A percentile compares a stretch with the other conserved stretches of the same genome.
phyloP scores from a whole-genome alignment of 2,888 invertebrate species.

The Chrysina gloriosa region DNA sequence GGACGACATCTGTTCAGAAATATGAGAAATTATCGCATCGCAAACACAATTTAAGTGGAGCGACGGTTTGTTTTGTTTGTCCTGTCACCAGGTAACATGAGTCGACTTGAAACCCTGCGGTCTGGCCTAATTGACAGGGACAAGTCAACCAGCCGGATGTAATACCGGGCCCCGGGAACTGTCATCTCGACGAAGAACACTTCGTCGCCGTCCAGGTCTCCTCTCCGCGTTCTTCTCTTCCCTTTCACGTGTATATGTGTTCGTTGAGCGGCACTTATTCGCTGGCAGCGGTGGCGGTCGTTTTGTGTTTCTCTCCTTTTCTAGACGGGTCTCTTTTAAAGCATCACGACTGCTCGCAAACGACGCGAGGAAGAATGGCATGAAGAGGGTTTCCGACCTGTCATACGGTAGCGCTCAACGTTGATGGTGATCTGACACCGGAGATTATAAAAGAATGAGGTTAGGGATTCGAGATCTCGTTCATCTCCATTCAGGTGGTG shows the following conservation, averaged over 20 bases:
- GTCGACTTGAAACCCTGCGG: slow-evolving; percentile 59
- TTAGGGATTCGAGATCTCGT: not conserved
- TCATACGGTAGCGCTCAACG: slow-evolving; percentile 61
- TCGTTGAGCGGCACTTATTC: not conserved
- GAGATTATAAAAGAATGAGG: slow-evolving; percentile 37
- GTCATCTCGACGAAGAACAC: slow-evolving; percentile 53
- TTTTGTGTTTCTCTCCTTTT: slow-evolving; percentile 12
- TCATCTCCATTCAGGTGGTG: not conserved
- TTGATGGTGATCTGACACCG: slow-evolving; percentile 62
- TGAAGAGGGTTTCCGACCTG: slow-evolving; percentile 62
- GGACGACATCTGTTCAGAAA: slow-evolving; percentile 48
- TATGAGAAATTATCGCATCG: slow-evolving; percentile 57
- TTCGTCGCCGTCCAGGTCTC: slow-evolving; percentile 21
- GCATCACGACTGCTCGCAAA: not conserved
- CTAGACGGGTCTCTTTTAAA: slow-evolving; percentile 4
- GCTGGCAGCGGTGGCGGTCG: not conserved
- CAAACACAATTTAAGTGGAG: slow-evolving; percentile 56
- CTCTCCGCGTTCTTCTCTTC: slow-evolving; percentile 44
- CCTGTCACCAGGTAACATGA: slow-evolving; percentile 62
- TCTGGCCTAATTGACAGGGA: slow-evolving; percentile 64
- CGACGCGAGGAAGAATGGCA: slow-evolving; percentile 36
- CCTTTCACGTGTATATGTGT: not conserved
- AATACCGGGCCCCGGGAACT: slow-evolving; percentile 59
- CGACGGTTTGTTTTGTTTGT: slow-evolving; percentile 60
- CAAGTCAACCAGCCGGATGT: slow-evolving; percentile 65